Percentiles rank a stretch among this genome's conserved stretches.
Conservation (phyloP, 2,113 vertebrate genomes). For the Ciconia stormi region DNA sequence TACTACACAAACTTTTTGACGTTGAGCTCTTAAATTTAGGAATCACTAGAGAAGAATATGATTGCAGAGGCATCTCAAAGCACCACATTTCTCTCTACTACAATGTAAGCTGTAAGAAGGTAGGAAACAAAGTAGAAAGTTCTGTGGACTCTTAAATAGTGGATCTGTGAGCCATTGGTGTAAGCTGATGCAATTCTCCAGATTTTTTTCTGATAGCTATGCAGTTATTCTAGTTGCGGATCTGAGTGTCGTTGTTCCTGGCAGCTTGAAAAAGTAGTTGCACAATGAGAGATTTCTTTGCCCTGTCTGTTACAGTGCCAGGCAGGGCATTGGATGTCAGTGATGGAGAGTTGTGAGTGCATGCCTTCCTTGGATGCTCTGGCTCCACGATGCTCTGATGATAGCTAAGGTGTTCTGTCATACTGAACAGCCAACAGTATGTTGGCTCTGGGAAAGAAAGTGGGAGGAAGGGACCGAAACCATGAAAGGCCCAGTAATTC, state of each 20-base stretch:
- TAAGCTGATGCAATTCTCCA: background rate
- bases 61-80: background rate
- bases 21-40: background rate
- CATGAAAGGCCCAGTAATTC: background rate
- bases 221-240: background rate
- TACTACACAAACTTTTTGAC: background rate
- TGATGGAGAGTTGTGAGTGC: rapidly evolving
- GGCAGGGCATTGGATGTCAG: background rate
- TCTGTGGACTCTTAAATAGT: background rate
- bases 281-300: background rate
- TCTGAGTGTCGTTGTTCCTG: background rate
- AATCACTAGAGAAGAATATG: background rate
- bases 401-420: background rate
- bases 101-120: background rate
- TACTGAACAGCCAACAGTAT: background rate
- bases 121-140: background rate
- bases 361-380: background rate
- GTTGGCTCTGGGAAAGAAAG: background rate
- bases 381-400: background rate
- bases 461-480: background rate
- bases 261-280: background rate
- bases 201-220: background rate
- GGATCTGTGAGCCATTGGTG: background rate
- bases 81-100: background rate
- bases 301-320: background rate